These are phyloP conservation scores for Sylvilagus bachmani DNA, from an alignment of 2,113 vertebrate genomes.

Conservation along the genomic window DNA sequence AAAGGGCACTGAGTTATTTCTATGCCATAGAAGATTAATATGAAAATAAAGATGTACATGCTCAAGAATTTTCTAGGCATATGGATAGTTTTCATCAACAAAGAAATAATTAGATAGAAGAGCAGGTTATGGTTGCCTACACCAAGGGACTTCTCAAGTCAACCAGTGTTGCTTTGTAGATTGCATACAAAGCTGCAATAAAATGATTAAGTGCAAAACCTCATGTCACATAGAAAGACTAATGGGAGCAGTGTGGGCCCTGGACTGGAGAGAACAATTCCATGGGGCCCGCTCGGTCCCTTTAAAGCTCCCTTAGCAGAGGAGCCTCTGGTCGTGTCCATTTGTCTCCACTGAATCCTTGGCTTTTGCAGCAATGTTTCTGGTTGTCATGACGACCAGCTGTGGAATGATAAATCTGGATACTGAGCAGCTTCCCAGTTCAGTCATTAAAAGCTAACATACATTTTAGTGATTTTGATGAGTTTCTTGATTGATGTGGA, in stretches of 20 bases:
- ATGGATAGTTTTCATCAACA: slow-evolving; percentile 67
- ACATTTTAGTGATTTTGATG: slow-evolving; percentile 60
- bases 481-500: background rate
- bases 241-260: slow-evolving; percentile 12
- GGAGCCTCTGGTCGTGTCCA: slow-evolving; percentile 17
- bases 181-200: slow-evolving; percentile 62
- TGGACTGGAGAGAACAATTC: slow-evolving; percentile 64
- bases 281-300: background rate
- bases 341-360: slow-evolving; percentile 58
- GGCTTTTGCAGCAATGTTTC: slow-evolving; percentile 55
- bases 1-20: slow-evolving; percentile 45
- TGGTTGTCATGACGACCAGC: slow-evolving; percentile 67
- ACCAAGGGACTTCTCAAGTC: slow-evolving; percentile 64
- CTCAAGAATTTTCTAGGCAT: slow-evolving; percentile 60
- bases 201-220: slow-evolving; percentile 66
- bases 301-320: slow-evolving; percentile 56
- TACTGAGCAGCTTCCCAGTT: background rate
- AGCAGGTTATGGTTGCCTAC: slow-evolving; percentile 36
- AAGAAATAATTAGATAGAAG: slow-evolving; percentile 71
- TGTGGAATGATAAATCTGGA: slow-evolving; percentile 36
- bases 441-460: slow-evolving; percentile 54
- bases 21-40: slow-evolving; percentile 65
- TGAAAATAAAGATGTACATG: slow-evolving; percentile 67
- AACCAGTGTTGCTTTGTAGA: slow-evolving; percentile 57
- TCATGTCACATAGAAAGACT: slow-evolving; percentile 58